Percentiles rank a stretch among this genome's conserved stretches.
Conservation (phyloP, 2,888 invertebrate genomes). For the Myopa testacea region DNA sequence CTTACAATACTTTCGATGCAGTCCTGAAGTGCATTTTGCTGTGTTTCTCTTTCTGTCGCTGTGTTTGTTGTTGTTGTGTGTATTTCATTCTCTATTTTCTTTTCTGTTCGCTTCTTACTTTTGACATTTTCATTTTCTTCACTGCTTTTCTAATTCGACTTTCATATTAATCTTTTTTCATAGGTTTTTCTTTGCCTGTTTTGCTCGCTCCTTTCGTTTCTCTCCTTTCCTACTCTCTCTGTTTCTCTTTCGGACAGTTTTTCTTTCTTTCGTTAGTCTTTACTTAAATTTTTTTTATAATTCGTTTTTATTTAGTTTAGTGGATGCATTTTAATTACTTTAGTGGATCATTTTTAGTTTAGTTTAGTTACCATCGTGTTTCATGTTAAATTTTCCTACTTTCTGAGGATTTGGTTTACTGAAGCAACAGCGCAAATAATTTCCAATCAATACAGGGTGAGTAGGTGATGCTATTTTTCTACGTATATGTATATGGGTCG, state of each 20-base stretch:
- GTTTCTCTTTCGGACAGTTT: constrained; percentile 1
- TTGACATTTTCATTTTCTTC: background rate
- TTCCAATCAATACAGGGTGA: background rate
- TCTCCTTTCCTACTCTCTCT: constrained; percentile 19
- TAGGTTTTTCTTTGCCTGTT: background rate
- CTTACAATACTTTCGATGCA: too few relatives aligned
- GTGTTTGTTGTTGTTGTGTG: too few relatives aligned
- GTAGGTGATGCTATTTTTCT: too few relatives aligned
- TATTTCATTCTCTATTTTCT: too few relatives aligned
- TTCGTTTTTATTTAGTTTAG: constrained; percentile 3
- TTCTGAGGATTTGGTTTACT: constrained; percentile 29
- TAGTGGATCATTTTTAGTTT: background rate
- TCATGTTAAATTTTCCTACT: background rate
- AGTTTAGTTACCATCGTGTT: background rate
- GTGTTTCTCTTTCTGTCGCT: too few relatives aligned
- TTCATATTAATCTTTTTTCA: constrained; percentile 13
- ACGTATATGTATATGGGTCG: too few relatives aligned
- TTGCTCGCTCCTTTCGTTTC: constrained; percentile 21
- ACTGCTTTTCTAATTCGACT: background rate
- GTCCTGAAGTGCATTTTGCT: too few relatives aligned
- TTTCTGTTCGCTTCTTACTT: background rate
- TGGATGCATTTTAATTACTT: background rate
- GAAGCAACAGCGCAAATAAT: background rate
- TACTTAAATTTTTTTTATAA: constrained; percentile 34
- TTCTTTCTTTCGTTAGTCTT: constrained; percentile 28